Percentiles rank a stretch among this genome's conserved stretches.
Conservation (phyloP, 2,888 invertebrate species). For the Athripsodes cinereus region DNA sequence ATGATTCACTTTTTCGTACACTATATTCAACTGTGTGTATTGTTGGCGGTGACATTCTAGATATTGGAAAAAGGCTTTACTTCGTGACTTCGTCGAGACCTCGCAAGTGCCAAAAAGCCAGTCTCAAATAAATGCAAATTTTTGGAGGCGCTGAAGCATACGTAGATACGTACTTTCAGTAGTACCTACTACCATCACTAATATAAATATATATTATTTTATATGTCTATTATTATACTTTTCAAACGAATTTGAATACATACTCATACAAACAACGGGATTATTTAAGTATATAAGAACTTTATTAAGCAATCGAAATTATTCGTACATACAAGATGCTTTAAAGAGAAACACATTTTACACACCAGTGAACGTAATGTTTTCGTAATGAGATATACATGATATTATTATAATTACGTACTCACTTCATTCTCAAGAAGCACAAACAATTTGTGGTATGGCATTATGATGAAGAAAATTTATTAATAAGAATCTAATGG, state of each 20-base stretch:
- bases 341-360: not conserved
- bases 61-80: conserved; percentile 5
- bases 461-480: too few relatives aligned
- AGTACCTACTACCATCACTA: not conserved
- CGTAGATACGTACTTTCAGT: conserved; percentile 3
- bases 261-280: not conserved
- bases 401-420: not conserved
- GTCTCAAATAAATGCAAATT: conserved; percentile 28
- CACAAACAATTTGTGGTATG: too few relatives aligned
- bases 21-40: not conserved
- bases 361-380: not conserved
- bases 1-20: not conserved
- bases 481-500: too few relatives aligned
- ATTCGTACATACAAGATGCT: not conserved
- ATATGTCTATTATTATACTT: not conserved
- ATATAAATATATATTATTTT: too few relatives aligned
- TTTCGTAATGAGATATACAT: not conserved
- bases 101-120: conserved; percentile 13
- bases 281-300: too few relatives aligned
- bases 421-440: too few relatives aligned
- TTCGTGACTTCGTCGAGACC: conserved; percentile 7
- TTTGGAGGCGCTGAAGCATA: conserved; percentile 23
- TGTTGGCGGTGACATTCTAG: not conserved
- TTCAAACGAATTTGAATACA: conserved; percentile 3
- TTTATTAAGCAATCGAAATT: conserved; percentile 1